These are phyloP conservation scores for Epistrophe grossulariae DNA, from an alignment of 2,888 invertebrate genomes.

Conservation along the genomic window DNA sequence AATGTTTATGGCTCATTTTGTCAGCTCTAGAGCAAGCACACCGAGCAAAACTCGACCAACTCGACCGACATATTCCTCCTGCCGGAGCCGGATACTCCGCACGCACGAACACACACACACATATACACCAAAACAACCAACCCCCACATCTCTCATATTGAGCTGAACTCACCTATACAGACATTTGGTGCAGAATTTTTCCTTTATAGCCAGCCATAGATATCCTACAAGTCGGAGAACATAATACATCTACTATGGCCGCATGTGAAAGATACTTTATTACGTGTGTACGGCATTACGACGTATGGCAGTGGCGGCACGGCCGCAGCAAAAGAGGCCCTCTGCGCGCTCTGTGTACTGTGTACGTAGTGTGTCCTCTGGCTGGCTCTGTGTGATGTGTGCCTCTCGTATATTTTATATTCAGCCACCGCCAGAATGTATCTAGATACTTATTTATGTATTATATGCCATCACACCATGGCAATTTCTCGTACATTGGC, in stretches of 20 bases:
- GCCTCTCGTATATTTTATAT: constrained; percentile 74
- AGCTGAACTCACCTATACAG: constrained; percentile 61
- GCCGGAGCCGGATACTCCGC: constrained; percentile 25
- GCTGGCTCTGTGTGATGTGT: constrained; percentile 52
- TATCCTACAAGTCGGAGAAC: constrained; percentile 50
- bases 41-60: constrained; percentile 42
- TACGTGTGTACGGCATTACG: constrained; percentile 58
- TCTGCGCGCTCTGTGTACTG: constrained; percentile 61
- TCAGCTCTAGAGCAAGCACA: constrained; percentile 42
- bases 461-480: constrained; percentile 75
- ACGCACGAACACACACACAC: constrained; percentile 54
- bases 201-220: constrained; percentile 35
- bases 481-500: constrained; percentile 75
- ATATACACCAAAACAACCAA: constrained; percentile 49
- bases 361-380: constrained; percentile 16
- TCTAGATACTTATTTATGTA: constrained; percentile 76
- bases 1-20: constrained; percentile 75
- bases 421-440: constrained; percentile 75
- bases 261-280: constrained; percentile 74
- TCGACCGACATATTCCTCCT: constrained; percentile 26
- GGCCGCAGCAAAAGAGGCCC: constrained; percentile 43
- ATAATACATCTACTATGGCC: constrained; percentile 62
- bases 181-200: constrained; percentile 67
- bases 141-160: not conserved
- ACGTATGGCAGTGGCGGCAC: constrained; percentile 24